Evolutionary conservation across 2,797 vertebrate species (phyloP), one percentile per base, ranked within the genome.

Genomic region (Antennarius maculatus): DNA sequence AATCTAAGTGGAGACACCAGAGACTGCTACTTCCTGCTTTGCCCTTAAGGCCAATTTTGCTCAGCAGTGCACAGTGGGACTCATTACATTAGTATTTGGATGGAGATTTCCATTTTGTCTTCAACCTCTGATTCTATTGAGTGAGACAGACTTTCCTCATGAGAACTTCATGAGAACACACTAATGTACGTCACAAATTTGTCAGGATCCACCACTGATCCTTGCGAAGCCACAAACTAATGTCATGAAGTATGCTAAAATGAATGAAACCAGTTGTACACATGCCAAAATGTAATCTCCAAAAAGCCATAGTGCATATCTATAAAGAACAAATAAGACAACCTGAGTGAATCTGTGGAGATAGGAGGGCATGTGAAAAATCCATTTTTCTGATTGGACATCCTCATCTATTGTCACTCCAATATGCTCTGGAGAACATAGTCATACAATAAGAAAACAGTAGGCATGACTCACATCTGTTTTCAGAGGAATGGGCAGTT

Each of bases 11-110:
- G 47, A 48, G 47, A 54, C 57, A 53, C 37, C 50, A 48, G 53
- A 65, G 66, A 43, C 75, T 69, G 68, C 13, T 66, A 34, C 47
- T 56, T 60, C 59, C 50, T 12, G 0, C 64, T 63, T 27, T 64
- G 61, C 37, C 54, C 68, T 75, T n/a, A 14, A 70, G 59, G 66
- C 51, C 51, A 67, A 1, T 67, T 73, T 66, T 56, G 46, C 74
- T 47, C 52, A 51, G 66, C 42, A 49, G 46, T 54, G 61, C 76
- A 66, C 62, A 41, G 0, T 60, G 78, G 52, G 76, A 76, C 76
- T 74, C 37, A 34, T 76, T 84, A 83, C 2, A 4, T 63, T 66
- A 54, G 73, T 63, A 77, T 83, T 87, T 81, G 82, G 59, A 77
- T 70, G 58, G 23, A 81, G 54, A 53, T 61, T 56, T 34, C 48